A percentile compares a stretch with the other conserved stretches of the same genome.
Conservation (phyloP, 2,888 invertebrate species). For the Gryllus longicercus region DNA sequence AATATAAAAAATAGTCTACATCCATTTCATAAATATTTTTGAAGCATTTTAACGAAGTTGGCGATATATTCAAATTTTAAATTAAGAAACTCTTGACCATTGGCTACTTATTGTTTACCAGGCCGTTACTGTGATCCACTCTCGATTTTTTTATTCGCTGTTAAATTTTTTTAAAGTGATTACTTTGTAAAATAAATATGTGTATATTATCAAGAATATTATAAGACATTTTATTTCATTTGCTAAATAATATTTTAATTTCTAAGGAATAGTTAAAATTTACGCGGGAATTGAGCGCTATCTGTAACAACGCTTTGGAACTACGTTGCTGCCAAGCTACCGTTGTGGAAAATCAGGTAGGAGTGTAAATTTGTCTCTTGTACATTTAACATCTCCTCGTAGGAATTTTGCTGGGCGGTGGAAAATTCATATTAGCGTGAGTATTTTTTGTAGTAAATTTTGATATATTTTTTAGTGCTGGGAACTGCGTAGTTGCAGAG, state of each 20-base stretch:
- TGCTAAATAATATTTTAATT: neutral
- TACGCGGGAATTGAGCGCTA: constrained; percentile 33
- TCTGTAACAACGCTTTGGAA: constrained; percentile 33
- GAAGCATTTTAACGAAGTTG: neutral
- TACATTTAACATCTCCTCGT: constrained; percentile 45
- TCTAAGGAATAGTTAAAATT: constrained; percentile 23
- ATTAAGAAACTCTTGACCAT: neutral
- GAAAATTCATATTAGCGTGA: constrained; percentile 44
- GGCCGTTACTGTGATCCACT: neutral
- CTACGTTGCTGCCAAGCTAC: constrained; percentile 32
- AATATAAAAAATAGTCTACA: too few relatives aligned
- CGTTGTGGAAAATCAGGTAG: constrained; percentile 31
- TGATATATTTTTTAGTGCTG: constrained; percentile 39
- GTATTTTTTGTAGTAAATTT: constrained; percentile 48
- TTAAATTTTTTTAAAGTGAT: neutral
- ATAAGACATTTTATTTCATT: neutral
- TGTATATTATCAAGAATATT: neutral
- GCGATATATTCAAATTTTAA: constrained; percentile 17
- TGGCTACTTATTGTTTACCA: constrained; percentile 11
- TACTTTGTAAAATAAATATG: neutral
- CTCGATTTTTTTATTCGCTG: neutral
- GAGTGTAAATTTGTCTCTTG: constrained; percentile 31
- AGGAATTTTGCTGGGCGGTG: constrained; percentile 43
- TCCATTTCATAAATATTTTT: too few relatives aligned
- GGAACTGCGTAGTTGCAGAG: constrained; percentile 40